phyloP scores from a whole-genome alignment of 2,888 invertebrate genomes.

The Nomada fucata region DNA sequence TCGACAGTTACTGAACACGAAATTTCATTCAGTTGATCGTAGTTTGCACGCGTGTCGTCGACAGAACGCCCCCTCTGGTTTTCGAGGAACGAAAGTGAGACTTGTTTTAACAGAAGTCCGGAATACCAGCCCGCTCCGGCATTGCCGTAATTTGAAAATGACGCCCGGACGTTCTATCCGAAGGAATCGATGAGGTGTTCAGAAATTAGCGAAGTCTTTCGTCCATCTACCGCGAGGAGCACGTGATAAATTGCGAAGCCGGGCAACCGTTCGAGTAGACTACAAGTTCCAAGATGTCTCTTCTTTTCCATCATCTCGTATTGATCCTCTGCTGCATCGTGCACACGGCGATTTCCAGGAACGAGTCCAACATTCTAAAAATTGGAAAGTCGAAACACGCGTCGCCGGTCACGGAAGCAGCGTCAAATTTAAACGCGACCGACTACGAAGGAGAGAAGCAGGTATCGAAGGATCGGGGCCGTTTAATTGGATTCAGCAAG shows the following conservation, averaged over 20 bases:
- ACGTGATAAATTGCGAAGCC: background rate
- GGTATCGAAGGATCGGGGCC: constrained; percentile 48
- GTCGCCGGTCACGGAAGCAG: constrained; percentile 28
- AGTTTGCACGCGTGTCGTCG: background rate
- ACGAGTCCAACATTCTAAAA: constrained; percentile 75
- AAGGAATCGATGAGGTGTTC: constrained; percentile 1
- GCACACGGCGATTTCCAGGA: constrained; percentile 32
- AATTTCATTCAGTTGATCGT: background rate
- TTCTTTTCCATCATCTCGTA: constrained; percentile 3
- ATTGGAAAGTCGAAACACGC: constrained; percentile 67
- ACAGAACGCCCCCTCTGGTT: background rate
- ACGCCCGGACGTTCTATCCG: background rate
- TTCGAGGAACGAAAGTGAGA: constrained; percentile 54
- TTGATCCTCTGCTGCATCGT: constrained; percentile 2
- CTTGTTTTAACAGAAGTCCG: constrained; percentile 17
- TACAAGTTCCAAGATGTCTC: constrained; percentile 17
- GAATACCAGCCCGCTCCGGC: background rate
- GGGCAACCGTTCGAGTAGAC: background rate
- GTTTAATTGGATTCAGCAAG: constrained; percentile 75
- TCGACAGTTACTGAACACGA: background rate
- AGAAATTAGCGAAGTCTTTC: background rate
- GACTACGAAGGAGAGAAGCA: constrained; percentile 47
- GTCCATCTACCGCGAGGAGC: background rate
- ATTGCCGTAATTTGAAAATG: background rate
- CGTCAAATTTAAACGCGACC: constrained; percentile 55